These are phyloP conservation scores for Gandaritis pyraliata DNA, from an alignment of 2,888 invertebrate genomes.

Conservation along the genomic window DNA sequence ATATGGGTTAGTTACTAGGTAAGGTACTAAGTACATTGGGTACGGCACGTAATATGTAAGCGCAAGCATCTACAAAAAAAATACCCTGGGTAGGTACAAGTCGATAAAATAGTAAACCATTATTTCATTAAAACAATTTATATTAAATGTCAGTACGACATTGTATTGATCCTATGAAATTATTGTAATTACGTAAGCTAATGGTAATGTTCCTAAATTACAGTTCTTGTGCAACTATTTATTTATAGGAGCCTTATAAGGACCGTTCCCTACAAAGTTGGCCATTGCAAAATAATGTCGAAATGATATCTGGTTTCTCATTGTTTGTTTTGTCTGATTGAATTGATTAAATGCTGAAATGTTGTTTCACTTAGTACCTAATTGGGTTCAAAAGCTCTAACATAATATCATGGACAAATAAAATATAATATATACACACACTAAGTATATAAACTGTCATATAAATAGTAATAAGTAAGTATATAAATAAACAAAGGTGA, in stretches of 20 bases:
- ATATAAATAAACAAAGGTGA: too few relatives aligned
- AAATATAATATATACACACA: too few relatives aligned
- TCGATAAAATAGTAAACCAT: too few relatives aligned
- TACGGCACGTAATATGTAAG: too few relatives aligned
- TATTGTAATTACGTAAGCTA: conserved; percentile 18
- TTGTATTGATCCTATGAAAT: conserved; percentile 3
- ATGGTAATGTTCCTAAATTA: conserved; percentile 33
- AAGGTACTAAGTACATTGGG: too few relatives aligned
- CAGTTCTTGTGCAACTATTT: conserved; percentile 32
- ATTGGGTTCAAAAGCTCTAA: conserved; percentile 5
- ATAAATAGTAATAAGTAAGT: too few relatives aligned
- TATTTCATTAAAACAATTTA: background rate
- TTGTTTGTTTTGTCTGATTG: conserved; percentile 26
- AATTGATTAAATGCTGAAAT: conserved; percentile 31
- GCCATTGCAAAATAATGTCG: conserved; percentile 28
- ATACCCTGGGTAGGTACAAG: too few relatives aligned
- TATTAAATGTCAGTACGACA: conserved; percentile 17
- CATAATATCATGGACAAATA: too few relatives aligned
- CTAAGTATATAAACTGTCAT: too few relatives aligned
- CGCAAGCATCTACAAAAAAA: too few relatives aligned
- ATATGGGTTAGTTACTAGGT: too few relatives aligned
- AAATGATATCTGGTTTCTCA: conserved; percentile 32
- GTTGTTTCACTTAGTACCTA: conserved; percentile 4
- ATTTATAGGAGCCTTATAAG: conserved; percentile 25
- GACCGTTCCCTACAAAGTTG: conserved; percentile 25